These are phyloP conservation scores for Meandrusa payeni DNA, from an alignment of 2,888 invertebrate species.

Conservation along the genomic window DNA sequence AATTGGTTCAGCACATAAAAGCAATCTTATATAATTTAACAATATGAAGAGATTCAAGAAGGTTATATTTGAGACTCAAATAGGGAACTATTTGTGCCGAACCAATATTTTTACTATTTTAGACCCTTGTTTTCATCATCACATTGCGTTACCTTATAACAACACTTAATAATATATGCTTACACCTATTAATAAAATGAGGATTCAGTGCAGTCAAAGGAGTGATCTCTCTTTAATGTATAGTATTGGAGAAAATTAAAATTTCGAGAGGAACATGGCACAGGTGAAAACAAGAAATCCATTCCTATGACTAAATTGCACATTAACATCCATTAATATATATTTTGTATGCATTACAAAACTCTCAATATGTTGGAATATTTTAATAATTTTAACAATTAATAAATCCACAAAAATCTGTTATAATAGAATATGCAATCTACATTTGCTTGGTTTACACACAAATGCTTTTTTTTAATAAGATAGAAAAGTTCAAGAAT, in stretches of 20 bases:
- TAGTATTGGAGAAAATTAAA: slow-evolving; percentile 25
- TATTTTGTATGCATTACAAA: slow-evolving; percentile 21
- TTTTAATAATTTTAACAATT: slow-evolving; percentile 17
- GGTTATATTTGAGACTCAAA: slow-evolving; percentile 27
- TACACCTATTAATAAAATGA: slow-evolving; percentile 24
- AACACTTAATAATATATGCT: slow-evolving; percentile 38
- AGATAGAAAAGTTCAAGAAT: not conserved
- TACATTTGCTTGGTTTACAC: not conserved
- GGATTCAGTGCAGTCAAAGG: slow-evolving; percentile 27
- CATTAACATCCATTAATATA: slow-evolving; percentile 22
- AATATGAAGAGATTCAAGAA: slow-evolving; percentile 23
- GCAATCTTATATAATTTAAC: slow-evolving; percentile 22
- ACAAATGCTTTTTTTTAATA: too few species aligned
- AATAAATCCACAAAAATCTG: slow-evolving; percentile 22
- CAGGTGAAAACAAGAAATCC: slow-evolving; percentile 44
- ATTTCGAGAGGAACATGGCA: slow-evolving; percentile 57
- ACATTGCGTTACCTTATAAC: slow-evolving; percentile 70
- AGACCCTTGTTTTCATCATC: slow-evolving; percentile 74
- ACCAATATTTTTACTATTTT: slow-evolving; percentile 59
- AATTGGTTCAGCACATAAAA: slow-evolving; percentile 52
- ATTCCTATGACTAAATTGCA: slow-evolving; percentile 18
- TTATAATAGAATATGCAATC: slow-evolving; percentile 12
- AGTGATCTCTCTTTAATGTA: slow-evolving; percentile 26
- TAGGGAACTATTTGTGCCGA: slow-evolving; percentile 54
- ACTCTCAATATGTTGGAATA: slow-evolving; percentile 24